These are phyloP conservation scores for Ispidina lecontei DNA, from an alignment of 2,797 vertebrate species.

Conservation along the genomic window DNA sequence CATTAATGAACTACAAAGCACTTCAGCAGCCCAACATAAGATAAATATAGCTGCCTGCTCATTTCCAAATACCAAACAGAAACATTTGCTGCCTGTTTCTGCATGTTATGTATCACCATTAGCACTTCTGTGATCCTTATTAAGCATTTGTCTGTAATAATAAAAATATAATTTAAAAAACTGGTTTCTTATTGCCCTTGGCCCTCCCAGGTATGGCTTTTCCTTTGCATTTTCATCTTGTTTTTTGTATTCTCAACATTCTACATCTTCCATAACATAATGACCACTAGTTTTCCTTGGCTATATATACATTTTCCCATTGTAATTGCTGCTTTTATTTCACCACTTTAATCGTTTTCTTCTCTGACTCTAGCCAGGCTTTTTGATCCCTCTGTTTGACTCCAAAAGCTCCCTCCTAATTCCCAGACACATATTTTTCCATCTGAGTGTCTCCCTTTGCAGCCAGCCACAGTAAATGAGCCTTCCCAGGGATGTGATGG, in stretches of 20 bases:
- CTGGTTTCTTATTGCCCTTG: background rate
- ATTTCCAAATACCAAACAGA: conserved; percentile 50
- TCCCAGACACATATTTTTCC: background rate
- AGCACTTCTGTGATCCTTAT: conserved; percentile 23
- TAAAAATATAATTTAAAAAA: background rate
- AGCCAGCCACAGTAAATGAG: fast-evolving
- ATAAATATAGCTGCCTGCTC: conserved; percentile 58
- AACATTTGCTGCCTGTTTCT: conserved; percentile 47
- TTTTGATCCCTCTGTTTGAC: background rate
- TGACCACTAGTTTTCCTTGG: background rate
- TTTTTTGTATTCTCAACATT: background rate
- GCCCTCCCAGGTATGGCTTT: background rate
- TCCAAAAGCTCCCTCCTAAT: background rate
- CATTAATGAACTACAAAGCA: conserved; percentile 45
- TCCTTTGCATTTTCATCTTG: background rate
- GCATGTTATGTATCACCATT: conserved; percentile 38
- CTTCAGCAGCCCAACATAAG: conserved; percentile 30
- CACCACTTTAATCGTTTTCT: background rate
- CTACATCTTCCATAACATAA: background rate
- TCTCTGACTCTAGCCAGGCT: background rate
- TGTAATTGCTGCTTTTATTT: background rate
- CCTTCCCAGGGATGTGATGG: background rate
- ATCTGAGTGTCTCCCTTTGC: background rate
- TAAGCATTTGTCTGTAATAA: conserved; percentile 36
- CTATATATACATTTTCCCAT: background rate